Evolutionary conservation across 2,888 invertebrate species (phyloP), one percentile per base, ranked within the genome.

Genomic region (Nowickia ferox): DNA sequence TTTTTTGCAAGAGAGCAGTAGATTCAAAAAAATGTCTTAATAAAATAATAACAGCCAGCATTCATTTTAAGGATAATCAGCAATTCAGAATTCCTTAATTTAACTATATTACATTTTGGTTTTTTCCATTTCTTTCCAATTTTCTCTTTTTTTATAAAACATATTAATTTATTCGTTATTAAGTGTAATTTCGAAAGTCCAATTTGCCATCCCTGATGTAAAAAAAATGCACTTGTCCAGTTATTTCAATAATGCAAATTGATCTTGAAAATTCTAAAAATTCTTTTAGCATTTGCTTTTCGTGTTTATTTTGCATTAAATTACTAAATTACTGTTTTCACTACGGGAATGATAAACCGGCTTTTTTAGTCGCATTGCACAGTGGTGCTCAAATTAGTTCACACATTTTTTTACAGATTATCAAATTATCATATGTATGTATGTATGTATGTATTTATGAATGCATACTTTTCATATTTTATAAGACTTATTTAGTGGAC

Each of bases 211-310:
- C 15, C 22, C 74, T 74, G 61, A 15, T 40, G 11, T 48, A 51
- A 19, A 75, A 51, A 75, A 40, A 22, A 13, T 30, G 2, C 30
- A 30, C 6, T 2, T 40, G 6, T 17, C 1, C 40, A 1, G 2
- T 48, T 19, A 61, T 22, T 59, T 44, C 5, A n/a, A 42, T 11
- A 1, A 72, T 48, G 48, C 48, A 48, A 72, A 38, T 46, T 63
- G 61, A 69, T 69, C 69, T 69, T 69, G 51, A 51, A 63, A 68
- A 51, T 51, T 51, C n/a, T 48, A 51, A 19, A 53, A 17, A 71
- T 19, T 53, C 44, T 71, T 19, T 44, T 17, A 5, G 9, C n/a
- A 63, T 63, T 44, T 9, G 10, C 19, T 42, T 13, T 53, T 17
- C 46, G 15, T 19, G 17, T 44, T 22, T 6, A 17, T 44, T 65